These are phyloP conservation scores for Amyelois transitella DNA, from an alignment of 1,140 invertebrate genomes.

Conservation along the genomic window DNA sequence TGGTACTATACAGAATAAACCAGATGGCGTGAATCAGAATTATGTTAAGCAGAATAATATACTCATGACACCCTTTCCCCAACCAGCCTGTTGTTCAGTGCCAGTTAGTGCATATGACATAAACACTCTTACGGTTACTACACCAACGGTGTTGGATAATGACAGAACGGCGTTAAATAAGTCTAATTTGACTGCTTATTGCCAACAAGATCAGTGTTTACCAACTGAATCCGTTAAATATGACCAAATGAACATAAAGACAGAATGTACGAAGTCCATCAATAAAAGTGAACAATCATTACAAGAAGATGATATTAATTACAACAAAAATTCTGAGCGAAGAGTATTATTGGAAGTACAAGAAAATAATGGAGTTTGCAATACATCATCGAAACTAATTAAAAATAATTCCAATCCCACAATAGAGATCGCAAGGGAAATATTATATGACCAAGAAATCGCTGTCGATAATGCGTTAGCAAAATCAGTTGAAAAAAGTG, in stretches of 20 bases:
- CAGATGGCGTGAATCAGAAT: constrained; percentile 3
- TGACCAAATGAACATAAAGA: not conserved
- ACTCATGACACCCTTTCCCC: constrained; percentile 32
- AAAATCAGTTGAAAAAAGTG: not conserved
- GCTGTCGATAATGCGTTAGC: not conserved
- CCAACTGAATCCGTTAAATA: not conserved
- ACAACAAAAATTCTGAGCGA: constrained; percentile 22
- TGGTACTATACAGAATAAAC: constrained; percentile 15
- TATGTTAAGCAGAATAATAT: constrained; percentile 26
- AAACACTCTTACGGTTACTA: not conserved
- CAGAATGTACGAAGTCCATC: not conserved
- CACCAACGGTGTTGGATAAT: not conserved
- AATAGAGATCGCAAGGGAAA: constrained; percentile 2
- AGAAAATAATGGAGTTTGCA: constrained; percentile 17
- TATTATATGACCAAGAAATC: not conserved
- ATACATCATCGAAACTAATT: not conserved
- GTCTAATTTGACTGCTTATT: not conserved
- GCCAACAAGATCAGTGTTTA: not conserved
- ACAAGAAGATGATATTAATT: constrained; percentile 13
- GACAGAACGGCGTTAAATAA: not conserved
- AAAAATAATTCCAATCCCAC: not conserved
- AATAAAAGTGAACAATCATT: not conserved
- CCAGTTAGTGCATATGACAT: constrained; percentile 3
- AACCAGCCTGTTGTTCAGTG: constrained; percentile 27
- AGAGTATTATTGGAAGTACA: constrained; percentile 29